Base-by-base conservation (phyloP, 2,888 invertebrate genomes). In the Cyrtodaria siliqua region DNA sequence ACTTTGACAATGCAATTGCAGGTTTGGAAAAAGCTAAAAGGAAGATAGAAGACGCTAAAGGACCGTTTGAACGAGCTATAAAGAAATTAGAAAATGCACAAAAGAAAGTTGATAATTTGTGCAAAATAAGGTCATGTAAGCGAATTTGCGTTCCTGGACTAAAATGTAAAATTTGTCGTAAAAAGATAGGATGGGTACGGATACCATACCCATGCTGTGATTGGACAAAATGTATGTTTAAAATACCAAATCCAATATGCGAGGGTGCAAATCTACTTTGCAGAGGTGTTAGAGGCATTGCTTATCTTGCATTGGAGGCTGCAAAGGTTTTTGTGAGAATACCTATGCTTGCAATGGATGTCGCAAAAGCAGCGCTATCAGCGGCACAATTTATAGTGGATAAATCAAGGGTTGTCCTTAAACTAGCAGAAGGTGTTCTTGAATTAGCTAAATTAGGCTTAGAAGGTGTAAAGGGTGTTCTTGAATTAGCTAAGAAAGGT, bases 61-160 rank as follows among this genome's bases (percentile, higher is more conserved):
- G 56, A 12, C 84, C 84, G 2, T 78, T 73, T 56, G 3, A 71
- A 24, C 47, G 27, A 42, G 84, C 84, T 8, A 18, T 78, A 14
- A 47, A 61, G 27, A 71, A 63, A 38, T 50, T 84, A 2, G 26
- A 76, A n/a, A 26, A 27, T 12, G 83, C 81, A 3, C 81, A 83
- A 47, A 73, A 56, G 57, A 55, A 69, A 12, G 72, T 84, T 20
- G 82, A 84, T 53, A 78, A 78, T 29, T 57, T 84, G 4, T 84
- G 84, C 61, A 69, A 50, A 60, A 82, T 84, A 6, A 74, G 49
- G 50, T 29, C 23, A 1, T 84, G 84, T 50, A 9, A n/a, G 1
- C 47, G 55, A 14, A 40, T 84, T 14, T 84, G 84, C 53, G 52
- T 84, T n/a, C 76, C 78, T 4, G 84, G 84, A n/a, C 20, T 84